Evolutionary conservation across 2,888 invertebrate species (phyloP), one percentile per base, ranked within the genome.

Genomic region (Trilocha varians): DNA sequence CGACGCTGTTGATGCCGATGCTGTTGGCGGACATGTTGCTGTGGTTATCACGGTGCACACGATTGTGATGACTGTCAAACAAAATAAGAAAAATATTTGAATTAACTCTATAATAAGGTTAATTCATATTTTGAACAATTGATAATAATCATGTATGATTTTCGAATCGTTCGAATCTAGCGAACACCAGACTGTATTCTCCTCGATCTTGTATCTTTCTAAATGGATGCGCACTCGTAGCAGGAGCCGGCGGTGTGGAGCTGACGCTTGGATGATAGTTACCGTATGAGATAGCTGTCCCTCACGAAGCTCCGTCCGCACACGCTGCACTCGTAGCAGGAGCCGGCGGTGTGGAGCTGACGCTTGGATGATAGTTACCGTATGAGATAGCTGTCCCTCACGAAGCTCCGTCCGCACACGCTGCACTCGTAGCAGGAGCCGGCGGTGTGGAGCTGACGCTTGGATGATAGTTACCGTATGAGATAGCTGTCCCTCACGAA

Each of bases 381-480:
- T 67, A 93, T 93, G 49, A 93, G 87, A 79, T 92, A 93, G 68
- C 92, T 91, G 79, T 93, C 92, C 57, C 92, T 87, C 47, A 91
- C 91, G 68, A 93, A 93, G 39, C 90, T 90, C 45, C 91, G 89
- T 2, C 91, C 91, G 65, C 93, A 93, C 25, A 91, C 88, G 62
- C 89, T 89, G n/a, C n/a, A n/a, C n/a, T n/a, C n/a, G n/a, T n/a
- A n/a, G n/a, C n/a, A n/a, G n/a, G n/a, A n/a, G n/a, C n/a, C n/a
- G n/a, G n/a, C n/a, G n/a, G n/a, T n/a, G n/a, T n/a, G n/a, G n/a
- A n/a, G n/a, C n/a, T n/a, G n/a, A n/a, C n/a, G n/a, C n/a, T n/a
- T n/a, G n/a, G n/a, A n/a, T n/a, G 11, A 2, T 25, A 16, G 3
- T 25, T 65, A 87, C 79, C 92, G 85, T 67, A 93, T 93, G 49